These are phyloP conservation scores for Tetranychus truncatus DNA, from an alignment of 2,888 invertebrate genomes.

Conservation along the genomic window DNA sequence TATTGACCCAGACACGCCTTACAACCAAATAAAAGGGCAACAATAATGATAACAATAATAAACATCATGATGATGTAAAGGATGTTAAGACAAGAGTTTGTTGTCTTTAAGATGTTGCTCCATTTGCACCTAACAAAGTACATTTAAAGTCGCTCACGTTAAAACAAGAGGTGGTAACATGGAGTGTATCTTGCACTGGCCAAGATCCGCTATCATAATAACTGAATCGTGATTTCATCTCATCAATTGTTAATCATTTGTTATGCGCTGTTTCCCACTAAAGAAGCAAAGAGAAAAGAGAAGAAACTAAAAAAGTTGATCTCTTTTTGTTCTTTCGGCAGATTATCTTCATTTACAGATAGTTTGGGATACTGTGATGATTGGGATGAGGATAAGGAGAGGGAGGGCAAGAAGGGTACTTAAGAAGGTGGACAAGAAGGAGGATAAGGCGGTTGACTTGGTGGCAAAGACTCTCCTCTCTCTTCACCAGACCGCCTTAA, in stretches of 20 bases:
- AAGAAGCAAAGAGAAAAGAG: too few species aligned
- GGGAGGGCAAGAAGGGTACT: background rate
- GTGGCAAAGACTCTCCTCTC: background rate
- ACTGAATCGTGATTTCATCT: conserved; percentile 1
- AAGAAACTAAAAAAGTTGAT: too few species aligned
- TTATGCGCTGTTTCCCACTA: too few species aligned
- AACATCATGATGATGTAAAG: too few species aligned
- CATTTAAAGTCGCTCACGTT: background rate
- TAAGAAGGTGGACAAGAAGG: background rate
- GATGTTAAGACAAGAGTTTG: background rate
- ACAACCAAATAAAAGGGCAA: background rate
- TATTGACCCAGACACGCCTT: background rate
- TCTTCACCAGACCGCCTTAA: background rate
- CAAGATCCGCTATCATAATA: background rate
- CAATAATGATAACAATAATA: too few species aligned
- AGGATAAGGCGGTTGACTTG: conserved; percentile 1
- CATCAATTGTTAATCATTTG: background rate
- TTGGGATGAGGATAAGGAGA: background rate
- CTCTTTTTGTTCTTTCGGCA: background rate
- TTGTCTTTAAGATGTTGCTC: background rate
- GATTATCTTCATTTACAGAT: background rate
- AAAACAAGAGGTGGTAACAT: conserved; percentile 1
- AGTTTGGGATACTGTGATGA: background rate
- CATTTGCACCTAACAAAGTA: background rate
- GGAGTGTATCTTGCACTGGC: background rate